A percentile compares a stretch with the other conserved stretches of the same genome.
phyloP scores from a whole-genome alignment of 2,888 invertebrate genomes.

The Tyria jacobaeae region DNA sequence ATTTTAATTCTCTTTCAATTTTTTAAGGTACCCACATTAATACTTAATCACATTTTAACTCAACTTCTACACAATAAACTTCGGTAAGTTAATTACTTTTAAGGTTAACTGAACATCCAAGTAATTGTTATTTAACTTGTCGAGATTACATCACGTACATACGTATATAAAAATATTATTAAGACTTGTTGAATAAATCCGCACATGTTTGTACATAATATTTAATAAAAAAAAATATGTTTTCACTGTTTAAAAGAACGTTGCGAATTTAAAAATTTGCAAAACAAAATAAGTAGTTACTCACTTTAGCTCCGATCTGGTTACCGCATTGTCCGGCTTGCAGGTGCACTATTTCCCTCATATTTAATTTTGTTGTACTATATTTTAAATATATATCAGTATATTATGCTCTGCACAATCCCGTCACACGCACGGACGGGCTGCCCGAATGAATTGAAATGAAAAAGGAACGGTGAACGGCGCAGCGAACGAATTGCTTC shows the following conservation, averaged over 20 bases:
- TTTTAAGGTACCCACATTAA: neutral
- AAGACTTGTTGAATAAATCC: neutral
- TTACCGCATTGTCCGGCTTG: conserved; percentile 95
- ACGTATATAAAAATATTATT: neutral
- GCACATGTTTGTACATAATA: neutral
- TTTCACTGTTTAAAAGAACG: conserved; percentile 48
- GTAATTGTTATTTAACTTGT: neutral
- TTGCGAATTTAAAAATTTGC: conserved; percentile 43
- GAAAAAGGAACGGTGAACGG: conserved; percentile 63
- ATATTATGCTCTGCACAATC: conserved; percentile 50
- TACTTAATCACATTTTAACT: neutral
- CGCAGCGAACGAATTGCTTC: conserved; percentile 54
- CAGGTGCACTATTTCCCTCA: conserved; percentile 94
- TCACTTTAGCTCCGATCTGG: conserved; percentile 90
- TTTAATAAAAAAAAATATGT: neutral
- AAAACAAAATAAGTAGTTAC: conserved; percentile 51
- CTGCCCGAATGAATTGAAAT: conserved; percentile 69
- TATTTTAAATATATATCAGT: conserved; percentile 49
- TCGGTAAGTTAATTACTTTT: neutral
- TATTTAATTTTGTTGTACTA: conserved; percentile 72
- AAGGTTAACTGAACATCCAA: neutral
- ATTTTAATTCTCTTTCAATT: neutral
- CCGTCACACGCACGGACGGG: conserved; percentile 63
- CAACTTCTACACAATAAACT: neutral
- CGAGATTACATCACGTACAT: neutral